A percentile compares a stretch with the other conserved stretches of the same genome.
Evolutionary conservation across 2,113 vertebrate genomes (phyloP).

Genomic region (Pluvialis apricaria): DNA sequence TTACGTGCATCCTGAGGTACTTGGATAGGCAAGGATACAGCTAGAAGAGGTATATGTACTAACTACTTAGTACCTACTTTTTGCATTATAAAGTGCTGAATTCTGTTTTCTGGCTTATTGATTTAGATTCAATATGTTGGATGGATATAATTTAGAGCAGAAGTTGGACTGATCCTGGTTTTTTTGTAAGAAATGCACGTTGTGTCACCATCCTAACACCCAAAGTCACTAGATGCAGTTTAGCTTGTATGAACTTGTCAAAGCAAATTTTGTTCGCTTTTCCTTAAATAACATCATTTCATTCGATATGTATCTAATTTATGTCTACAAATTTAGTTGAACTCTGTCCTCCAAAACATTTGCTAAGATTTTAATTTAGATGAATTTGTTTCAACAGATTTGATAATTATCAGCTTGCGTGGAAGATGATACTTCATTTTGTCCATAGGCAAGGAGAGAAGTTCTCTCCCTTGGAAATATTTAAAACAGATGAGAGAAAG

Average conservation of each 20-base stretch:
- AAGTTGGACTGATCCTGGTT: background rate
- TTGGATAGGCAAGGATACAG: background rate
- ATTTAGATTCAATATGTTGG: background rate
- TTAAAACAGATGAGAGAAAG: background rate
- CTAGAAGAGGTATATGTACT: rapidly evolving
- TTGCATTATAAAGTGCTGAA: background rate
- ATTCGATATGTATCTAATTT: conserved; percentile 18
- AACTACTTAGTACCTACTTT: background rate
- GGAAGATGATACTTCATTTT: background rate
- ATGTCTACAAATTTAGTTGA: background rate
- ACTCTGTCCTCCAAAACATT: background rate
- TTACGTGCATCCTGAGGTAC: background rate
- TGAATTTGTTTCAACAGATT: background rate
- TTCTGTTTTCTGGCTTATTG: background rate
- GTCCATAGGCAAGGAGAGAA: background rate
- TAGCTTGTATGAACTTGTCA: background rate
- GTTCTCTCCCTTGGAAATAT: background rate
- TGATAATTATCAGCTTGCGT: background rate
- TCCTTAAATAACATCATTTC: background rate
- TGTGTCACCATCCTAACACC: background rate
- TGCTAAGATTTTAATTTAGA: conserved; percentile 49
- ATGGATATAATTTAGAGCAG: background rate
- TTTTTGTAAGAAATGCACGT: background rate
- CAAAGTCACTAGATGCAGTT: background rate
- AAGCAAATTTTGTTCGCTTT: background rate